A percentile compares a stretch with the other conserved stretches of the same genome.
Conservation (phyloP, 2,113 vertebrate species). For the Corvus hawaiiensis region DNA sequence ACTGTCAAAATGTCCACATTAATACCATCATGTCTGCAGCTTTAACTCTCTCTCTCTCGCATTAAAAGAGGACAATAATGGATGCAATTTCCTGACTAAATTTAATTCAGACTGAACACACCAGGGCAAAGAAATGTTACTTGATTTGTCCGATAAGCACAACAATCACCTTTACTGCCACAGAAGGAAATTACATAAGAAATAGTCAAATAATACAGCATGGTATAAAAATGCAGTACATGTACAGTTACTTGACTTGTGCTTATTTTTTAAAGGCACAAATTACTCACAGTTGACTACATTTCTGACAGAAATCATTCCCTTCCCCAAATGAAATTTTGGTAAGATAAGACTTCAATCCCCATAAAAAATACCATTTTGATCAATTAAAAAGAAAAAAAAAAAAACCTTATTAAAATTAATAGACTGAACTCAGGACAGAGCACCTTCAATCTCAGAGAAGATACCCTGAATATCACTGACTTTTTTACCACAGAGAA, state of each 20-base stretch:
- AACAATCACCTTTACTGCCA: background rate
- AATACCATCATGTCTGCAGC: background rate
- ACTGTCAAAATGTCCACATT: background rate
- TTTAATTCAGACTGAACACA: background rate
- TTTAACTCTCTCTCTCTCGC: background rate
- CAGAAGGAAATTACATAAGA: background rate
- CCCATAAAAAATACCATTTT: background rate
- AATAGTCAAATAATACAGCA: background rate
- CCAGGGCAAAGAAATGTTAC: background rate
- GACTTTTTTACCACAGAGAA: background rate
- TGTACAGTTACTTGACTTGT: background rate
- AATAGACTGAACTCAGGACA: background rate
- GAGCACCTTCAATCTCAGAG: background rate
- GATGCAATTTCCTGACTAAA: background rate
- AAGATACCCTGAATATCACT: background rate
- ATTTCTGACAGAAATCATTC: background rate
- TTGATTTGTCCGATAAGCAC: constrained; percentile 6
- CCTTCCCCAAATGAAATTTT: background rate
- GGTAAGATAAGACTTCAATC: background rate
- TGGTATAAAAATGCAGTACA: background rate
- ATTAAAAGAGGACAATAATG: background rate
- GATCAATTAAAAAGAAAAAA: background rate
- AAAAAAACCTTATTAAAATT: background rate
- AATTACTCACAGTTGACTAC: background rate
- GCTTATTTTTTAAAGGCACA: background rate